Conservation (phyloP, 1,140 invertebrate species). For the Saccostrea glomerata region DNA sequence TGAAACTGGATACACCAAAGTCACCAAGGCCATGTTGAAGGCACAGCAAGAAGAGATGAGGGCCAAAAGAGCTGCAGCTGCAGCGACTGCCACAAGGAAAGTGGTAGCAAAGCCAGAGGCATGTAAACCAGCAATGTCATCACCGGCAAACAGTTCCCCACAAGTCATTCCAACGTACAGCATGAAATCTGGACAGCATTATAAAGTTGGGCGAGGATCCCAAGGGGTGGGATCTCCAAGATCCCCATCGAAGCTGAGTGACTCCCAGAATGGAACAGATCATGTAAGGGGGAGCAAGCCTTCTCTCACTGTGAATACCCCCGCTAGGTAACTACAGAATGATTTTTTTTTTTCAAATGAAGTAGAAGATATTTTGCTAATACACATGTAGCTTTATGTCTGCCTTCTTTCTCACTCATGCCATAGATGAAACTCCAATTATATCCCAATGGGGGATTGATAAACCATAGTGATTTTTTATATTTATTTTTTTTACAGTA, state of each 20-base stretch:
- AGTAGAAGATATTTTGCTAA: background rate
- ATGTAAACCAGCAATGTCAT: background rate
- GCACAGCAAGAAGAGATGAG: background rate
- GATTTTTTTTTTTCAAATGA: background rate
- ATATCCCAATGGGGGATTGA: too few relatives aligned
- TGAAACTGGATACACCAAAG: conserved; percentile 89
- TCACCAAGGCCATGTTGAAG: conserved; percentile 44
- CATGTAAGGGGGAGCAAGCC: background rate
- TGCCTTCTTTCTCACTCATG: too few relatives aligned
- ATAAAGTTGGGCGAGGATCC: background rate
- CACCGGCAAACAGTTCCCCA: background rate
- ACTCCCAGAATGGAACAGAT: background rate
- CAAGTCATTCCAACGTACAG: conserved; percentile 30
- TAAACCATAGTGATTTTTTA: background rate
- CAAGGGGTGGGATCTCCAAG: background rate
- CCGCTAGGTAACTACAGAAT: background rate
- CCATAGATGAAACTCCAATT: too few relatives aligned
- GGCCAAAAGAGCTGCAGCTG: background rate
- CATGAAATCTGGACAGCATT: conserved; percentile 20
- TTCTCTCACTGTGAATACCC: background rate
- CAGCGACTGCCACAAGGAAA: background rate
- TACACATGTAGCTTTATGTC: too few relatives aligned
- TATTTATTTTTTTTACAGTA: background rate
- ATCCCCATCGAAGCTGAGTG: background rate
- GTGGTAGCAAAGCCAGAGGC: background rate